Percentiles rank a stretch among this genome's conserved stretches.
These are phyloP conservation scores for Cyanoliseus patagonus DNA, from an alignment of 2,113 vertebrate species.

Conservation along the genomic window DNA sequence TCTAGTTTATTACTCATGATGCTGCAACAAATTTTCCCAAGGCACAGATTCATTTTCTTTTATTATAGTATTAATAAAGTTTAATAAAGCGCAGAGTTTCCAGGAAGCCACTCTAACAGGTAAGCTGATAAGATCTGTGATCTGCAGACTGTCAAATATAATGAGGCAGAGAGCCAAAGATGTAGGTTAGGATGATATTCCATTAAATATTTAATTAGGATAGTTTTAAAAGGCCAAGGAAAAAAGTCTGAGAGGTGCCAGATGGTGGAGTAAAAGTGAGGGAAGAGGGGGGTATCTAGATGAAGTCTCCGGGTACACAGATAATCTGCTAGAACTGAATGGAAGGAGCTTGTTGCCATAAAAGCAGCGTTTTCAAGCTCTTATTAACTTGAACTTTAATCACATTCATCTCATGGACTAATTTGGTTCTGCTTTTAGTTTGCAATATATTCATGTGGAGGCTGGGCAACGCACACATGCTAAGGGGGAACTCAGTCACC, in stretches of 20 bases:
- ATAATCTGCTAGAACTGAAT: conserved; percentile 19
- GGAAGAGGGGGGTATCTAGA: not conserved
- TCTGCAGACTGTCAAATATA: conserved; percentile 13
- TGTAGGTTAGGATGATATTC: not conserved
- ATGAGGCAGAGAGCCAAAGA: conserved; percentile 29
- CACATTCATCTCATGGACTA: not conserved
- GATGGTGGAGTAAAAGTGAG: conserved; percentile 41
- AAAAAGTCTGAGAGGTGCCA: conserved; percentile 23
- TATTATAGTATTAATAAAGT: conserved; percentile 7
- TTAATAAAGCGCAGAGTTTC: conserved; percentile 6
- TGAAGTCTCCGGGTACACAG: conserved; percentile 11
- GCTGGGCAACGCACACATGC: not conserved
- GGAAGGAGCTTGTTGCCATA: not conserved
- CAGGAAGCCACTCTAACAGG: conserved; percentile 11
- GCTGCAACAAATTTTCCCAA: conserved; percentile 12
- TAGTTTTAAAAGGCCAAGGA: conserved; percentile 18
- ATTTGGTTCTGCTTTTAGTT: not conserved
- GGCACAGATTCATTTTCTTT: not conserved
- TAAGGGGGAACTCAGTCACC: not conserved
- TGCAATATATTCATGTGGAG: not conserved
- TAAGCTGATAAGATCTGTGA: not conserved
- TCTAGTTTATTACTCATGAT: not conserved
- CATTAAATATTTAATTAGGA: conserved; percentile 54
- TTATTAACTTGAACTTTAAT: conserved; percentile 8
- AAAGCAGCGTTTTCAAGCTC: not conserved